A percentile compares a stretch with the other conserved stretches of the same genome.
These are phyloP conservation scores for Azemiops feae DNA, from an alignment of 2,113 vertebrate genomes.

Conservation along the genomic window DNA sequence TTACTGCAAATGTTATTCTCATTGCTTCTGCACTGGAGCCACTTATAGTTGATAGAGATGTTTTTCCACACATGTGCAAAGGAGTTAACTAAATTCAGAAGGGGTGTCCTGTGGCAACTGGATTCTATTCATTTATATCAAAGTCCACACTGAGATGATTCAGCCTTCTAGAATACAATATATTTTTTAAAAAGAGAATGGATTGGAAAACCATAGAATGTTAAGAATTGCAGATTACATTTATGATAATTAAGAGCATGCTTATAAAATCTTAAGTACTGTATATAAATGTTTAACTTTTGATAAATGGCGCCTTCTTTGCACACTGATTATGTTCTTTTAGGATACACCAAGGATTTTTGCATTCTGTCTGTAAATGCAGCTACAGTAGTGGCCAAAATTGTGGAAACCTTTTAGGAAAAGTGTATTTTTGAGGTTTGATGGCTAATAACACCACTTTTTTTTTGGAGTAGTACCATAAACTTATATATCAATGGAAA, in stretches of 20 bases:
- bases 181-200: slow-evolving; percentile 20
- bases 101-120: slow-evolving; percentile 22
- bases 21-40: slow-evolving; percentile 35
- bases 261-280: background rate
- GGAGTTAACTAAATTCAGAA: slow-evolving; percentile 37
- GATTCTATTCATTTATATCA: slow-evolving; percentile 24
- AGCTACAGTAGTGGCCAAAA: no score
- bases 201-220: slow-evolving; percentile 14
- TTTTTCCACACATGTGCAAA: slow-evolving; percentile 21
- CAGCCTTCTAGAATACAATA: slow-evolving; percentile 10
- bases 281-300: slow-evolving; percentile 14
- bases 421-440: no score
- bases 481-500: no score
- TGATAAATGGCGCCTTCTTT: background rate
- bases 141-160: background rate
- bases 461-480: no score
- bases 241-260: background rate
- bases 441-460: no score
- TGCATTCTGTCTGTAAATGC: background rate
- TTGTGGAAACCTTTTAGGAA: no score
- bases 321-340: background rate
- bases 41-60: slow-evolving; percentile 38
- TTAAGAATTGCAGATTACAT: slow-evolving; percentile 21
- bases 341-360: background rate
- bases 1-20: slow-evolving; percentile 53